Conservation (phyloP, 1,140 invertebrate species). For the Megalopta genalis region DNA sequence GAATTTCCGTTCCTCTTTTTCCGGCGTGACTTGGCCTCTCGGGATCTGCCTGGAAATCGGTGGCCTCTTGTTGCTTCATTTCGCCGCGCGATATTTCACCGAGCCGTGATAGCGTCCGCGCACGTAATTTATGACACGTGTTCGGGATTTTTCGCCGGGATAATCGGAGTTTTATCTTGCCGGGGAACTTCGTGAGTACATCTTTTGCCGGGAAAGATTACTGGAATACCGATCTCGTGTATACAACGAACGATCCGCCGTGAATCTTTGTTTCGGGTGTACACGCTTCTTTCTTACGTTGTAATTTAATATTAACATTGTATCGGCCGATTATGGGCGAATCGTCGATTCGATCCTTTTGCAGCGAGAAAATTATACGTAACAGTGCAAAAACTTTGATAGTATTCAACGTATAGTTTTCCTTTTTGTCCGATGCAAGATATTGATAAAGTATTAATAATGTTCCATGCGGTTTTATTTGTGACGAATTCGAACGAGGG, state of each 20-base stretch:
- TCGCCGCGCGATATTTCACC: background rate
- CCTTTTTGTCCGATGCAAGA: too few relatives aligned
- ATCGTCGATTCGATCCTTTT: too few relatives aligned
- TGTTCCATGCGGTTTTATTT: too few relatives aligned
- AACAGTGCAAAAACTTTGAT: too few relatives aligned
- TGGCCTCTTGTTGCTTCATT: conserved; percentile 17
- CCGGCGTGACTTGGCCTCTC: background rate
- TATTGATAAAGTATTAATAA: too few relatives aligned
- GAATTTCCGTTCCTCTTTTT: conserved; percentile 26
- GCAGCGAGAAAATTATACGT: too few relatives aligned
- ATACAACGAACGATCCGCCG: background rate
- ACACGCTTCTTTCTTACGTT: background rate
- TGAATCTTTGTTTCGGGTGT: background rate
- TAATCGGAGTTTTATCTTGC: conserved; percentile 14
- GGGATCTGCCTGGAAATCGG: conserved; percentile 37
- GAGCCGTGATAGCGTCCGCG: background rate
- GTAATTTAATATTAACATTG: background rate
- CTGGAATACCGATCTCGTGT: conserved; percentile 10
- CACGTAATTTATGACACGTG: conserved; percentile 23
- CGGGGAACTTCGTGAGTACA: background rate
- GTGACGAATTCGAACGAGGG: too few relatives aligned
- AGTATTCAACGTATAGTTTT: too few relatives aligned
- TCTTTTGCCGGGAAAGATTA: background rate
- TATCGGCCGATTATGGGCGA: background rate
- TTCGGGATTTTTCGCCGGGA: conserved; percentile 6